These are phyloP conservation scores for Cathartes aura DNA, from an alignment of 2,113 vertebrate species.

Conservation along the genomic window DNA sequence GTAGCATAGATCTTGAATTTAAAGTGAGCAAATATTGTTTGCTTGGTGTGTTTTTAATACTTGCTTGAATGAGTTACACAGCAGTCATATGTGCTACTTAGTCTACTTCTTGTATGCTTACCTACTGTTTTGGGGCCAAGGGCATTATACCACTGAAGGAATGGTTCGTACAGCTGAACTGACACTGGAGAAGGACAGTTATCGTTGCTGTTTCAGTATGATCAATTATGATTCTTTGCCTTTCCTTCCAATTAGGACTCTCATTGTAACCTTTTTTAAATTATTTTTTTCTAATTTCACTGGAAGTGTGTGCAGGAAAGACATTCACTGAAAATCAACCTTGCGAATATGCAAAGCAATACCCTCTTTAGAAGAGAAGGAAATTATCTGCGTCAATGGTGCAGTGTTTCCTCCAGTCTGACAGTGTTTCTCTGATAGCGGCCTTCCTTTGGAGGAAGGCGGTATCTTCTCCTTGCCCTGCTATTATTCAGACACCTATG, in stretches of 20 bases:
- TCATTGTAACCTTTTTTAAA: not conserved
- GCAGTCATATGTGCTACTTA: not conserved
- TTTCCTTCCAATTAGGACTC: not conserved
- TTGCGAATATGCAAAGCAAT: fast-evolving
- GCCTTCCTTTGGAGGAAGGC: not conserved
- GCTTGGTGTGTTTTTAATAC: not conserved
- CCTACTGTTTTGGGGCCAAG: not conserved
- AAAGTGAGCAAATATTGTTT: constrained; percentile 8
- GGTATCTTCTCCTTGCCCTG: not conserved
- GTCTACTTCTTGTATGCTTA: not conserved
- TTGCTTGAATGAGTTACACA: not conserved
- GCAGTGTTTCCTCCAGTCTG: not conserved
- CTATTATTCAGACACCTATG: fast-evolving
- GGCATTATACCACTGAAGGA: fast-evolving
- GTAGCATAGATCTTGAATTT: not conserved
- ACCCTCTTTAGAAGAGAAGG: not conserved
- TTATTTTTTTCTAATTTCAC: not conserved
- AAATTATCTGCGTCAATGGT: not conserved
- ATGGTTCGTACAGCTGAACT: not conserved
- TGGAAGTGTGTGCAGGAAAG: not conserved
- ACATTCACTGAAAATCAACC: not conserved
- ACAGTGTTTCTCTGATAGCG: not conserved
- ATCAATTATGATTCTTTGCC: not conserved
- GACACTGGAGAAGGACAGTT: not conserved
- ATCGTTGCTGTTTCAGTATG: fast-evolving